Evolutionary conservation across 1,140 invertebrate species (phyloP), one percentile per base, ranked within the genome.

Genomic region (Mamestra configurata): DNA sequence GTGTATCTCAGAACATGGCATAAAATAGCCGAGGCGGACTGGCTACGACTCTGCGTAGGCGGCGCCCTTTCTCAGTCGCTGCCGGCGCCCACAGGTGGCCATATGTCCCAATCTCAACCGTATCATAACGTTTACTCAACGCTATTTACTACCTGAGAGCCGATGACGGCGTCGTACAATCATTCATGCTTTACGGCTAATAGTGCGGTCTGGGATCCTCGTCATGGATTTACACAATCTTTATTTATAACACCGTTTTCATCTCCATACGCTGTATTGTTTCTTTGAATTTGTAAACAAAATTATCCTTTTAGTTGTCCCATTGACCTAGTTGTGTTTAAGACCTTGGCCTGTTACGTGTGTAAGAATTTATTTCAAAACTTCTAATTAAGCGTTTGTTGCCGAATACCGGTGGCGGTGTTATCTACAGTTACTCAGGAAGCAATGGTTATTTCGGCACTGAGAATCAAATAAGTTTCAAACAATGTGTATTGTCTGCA

Each of bases 1-100:
- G 35, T n/a, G 18, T 24, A 13, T 13, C 22, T 46, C 66, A 40
- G 20, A 70, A 27, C 40, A 70, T 70, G 64, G 37, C 22, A 70
- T 70, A 46, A 46, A 27, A 70, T 70, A 70, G 66, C 49, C 27
- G 64, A 77, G 66, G 35, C 37, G 66, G 66, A 71, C 66, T 51
- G 51, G 66, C 46, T 66, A 51, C 49, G 15, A 71, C 11, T 37
- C 27, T 49, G 84, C 83, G 86, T 89, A 82, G 86, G 86, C 84
- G 83, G 85, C 86, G 89, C 88, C 90, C 90, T 89, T 91, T 89
- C 88, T 88, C 88, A 82, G 82, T 85, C 76, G 80, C 80, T 53
- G 77, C 78, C 59, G 51, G 88, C 90, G 88, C 92, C 90, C 84
- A 92, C 91, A 85, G 80, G 84, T 88, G 81, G 66, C 80, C 51